Evolutionary conservation across 2,797 vertebrate genomes (phyloP).

Genomic region (Acestrorhynchus altus): DNA sequence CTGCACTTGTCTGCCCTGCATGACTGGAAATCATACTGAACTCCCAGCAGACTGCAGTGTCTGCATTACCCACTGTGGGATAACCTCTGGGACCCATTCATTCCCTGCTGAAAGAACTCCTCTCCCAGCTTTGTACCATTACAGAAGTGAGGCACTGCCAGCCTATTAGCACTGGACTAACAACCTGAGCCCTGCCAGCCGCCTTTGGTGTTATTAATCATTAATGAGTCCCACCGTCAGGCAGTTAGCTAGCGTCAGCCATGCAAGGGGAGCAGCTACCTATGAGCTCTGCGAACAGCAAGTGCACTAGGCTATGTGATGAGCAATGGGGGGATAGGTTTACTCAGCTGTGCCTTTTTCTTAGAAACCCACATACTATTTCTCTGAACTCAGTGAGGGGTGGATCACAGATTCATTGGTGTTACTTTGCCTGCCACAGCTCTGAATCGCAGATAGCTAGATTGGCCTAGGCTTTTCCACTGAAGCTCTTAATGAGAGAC

Average conservation of each 20-base stretch:
- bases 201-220: conserved; percentile 46
- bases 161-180: conserved; percentile 43
- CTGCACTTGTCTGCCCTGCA: conserved; percentile 17
- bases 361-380: conserved; percentile 35
- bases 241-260: conserved; percentile 34
- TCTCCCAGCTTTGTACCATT: conserved; percentile 3
- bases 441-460: conserved; percentile 41
- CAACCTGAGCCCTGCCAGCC: conserved; percentile 42
- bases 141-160: conserved; percentile 14
- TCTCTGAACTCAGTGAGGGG: conserved; percentile 31
- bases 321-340: conserved; percentile 36
- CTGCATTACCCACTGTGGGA: conserved; percentile 4
- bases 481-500: conserved; percentile 26
- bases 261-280: conserved; percentile 35
- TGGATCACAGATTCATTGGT: conserved; percentile 33
- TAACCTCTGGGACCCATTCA: conserved; percentile 6
- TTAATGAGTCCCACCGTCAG: conserved; percentile 43
- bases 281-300: conserved; percentile 16
- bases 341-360: conserved; percentile 44
- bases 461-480: conserved; percentile 19
- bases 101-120: conserved; percentile 11
- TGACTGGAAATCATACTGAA: conserved; percentile 10
- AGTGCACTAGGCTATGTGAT: conserved; percentile 24
- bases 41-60: conserved; percentile 16
- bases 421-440: conserved; percentile 26